Evolutionary conservation across 64 coral and sea anemone genomes (phyloP).

Genomic region (Platygyra sinensis): DNA sequence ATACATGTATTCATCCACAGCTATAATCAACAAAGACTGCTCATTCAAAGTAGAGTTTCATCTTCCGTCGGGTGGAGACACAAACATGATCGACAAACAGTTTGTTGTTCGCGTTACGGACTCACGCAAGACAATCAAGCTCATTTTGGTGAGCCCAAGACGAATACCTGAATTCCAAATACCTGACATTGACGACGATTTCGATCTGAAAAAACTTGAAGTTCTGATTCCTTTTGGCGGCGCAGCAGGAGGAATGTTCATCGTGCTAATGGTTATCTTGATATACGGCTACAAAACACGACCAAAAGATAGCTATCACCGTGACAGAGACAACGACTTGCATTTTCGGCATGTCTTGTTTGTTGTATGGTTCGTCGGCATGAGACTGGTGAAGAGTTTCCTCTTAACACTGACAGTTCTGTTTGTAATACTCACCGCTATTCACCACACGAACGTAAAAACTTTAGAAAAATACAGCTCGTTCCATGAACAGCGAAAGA

Average conservation of each 20-base stretch:
- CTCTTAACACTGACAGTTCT: slow-evolving; percentile 70
- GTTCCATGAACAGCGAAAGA: slow-evolving; percentile 46
- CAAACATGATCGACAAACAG: slow-evolving; percentile 79
- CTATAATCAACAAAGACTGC: slow-evolving; percentile 51
- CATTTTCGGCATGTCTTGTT: slow-evolving; percentile 85
- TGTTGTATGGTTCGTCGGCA: slow-evolving; percentile 80
- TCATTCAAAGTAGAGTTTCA: slow-evolving; percentile 64
- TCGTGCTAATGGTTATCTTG: slow-evolving; percentile 48
- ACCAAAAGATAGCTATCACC: slow-evolving; percentile 71
- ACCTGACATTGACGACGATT: slow-evolving; percentile 48
- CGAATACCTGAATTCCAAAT: slow-evolving; percentile 46
- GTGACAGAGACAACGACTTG: slow-evolving; percentile 69
- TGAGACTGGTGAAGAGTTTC: slow-evolving; percentile 76
- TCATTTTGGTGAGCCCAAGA: slow-evolving; percentile 70
- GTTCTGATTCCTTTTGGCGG: slow-evolving; percentile 54
- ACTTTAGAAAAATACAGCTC: slow-evolving; percentile 41
- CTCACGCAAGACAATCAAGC: slow-evolving; percentile 46
- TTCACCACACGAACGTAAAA: slow-evolving; percentile 63
- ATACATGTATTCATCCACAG: slow-evolving; percentile 16
- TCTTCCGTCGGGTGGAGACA: slow-evolving; percentile 79
- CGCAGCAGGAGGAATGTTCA: slow-evolving; percentile 31
- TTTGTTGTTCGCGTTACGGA: slow-evolving; percentile 66
- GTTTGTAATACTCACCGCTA: slow-evolving; percentile 64
- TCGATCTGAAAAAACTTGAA: slow-evolving; percentile 53
- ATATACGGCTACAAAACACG: slow-evolving; percentile 86